A percentile compares a stretch with the other conserved stretches of the same genome.
These are phyloP conservation scores for Neolamprologus sp. DNA, from an alignment of 2,113 vertebrate genomes.

Conservation along the genomic window DNA sequence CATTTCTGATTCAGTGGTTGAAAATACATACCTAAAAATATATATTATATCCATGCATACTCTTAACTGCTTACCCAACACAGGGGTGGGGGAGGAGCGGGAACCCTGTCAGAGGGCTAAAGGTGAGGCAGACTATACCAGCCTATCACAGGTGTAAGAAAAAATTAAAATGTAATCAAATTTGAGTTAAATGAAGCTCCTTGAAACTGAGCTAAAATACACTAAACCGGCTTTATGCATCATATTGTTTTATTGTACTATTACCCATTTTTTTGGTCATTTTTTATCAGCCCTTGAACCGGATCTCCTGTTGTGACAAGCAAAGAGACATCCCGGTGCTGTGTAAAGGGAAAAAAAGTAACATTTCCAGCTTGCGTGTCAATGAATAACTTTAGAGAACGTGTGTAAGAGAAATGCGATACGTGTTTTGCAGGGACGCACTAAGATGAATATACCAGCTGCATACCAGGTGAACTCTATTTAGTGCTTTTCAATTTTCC, in stretches of 20 bases:
- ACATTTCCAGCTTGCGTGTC: background rate
- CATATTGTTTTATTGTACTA: background rate
- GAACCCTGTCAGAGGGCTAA: background rate
- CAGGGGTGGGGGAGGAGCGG: background rate
- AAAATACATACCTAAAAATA: background rate
- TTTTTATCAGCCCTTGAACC: background rate
- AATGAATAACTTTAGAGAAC: background rate
- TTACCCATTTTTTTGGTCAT: background rate
- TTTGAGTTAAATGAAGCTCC: background rate
- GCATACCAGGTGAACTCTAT: slow-evolving; percentile 42
- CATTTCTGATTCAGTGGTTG: background rate
- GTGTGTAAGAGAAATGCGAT: background rate
- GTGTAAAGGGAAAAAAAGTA: background rate
- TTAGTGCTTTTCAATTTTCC: slow-evolving; percentile 56
- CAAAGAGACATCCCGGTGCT: background rate
- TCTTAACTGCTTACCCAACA: background rate
- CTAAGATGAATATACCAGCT: slow-evolving; percentile 2
- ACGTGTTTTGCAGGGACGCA: background rate
- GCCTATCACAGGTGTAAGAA: background rate
- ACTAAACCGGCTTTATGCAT: background rate
- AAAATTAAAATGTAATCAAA: background rate
- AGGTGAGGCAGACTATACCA: background rate
- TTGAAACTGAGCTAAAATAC: background rate
- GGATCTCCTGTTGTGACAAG: background rate
- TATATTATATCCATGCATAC: background rate